phyloP scores from a whole-genome alignment of 2,113 vertebrate species.

The Hydrochoerus hydrochaeris region DNA sequence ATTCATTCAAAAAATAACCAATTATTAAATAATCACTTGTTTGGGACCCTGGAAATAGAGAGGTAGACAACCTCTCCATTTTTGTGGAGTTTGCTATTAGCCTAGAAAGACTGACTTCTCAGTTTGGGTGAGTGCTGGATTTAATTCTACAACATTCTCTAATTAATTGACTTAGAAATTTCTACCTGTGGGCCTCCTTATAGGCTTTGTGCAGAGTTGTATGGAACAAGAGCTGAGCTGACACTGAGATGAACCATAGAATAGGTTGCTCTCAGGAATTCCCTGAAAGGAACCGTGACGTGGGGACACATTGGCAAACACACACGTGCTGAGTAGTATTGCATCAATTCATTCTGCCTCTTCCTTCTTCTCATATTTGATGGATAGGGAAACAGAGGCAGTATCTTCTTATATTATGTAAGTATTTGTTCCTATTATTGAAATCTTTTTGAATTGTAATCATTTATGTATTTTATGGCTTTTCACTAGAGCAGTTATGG shows the following conservation, averaged over 20 bases:
- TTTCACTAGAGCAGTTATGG: background rate
- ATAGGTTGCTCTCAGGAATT: background rate
- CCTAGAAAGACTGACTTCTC: background rate
- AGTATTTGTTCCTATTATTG: background rate
- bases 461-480: background rate
- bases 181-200: background rate
- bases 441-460: background rate
- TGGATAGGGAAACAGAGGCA: background rate
- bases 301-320: background rate
- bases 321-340: background rate
- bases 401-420: background rate
- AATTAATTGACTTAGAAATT: background rate
- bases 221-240: background rate
- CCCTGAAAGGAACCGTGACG: background rate
- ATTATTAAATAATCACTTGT: background rate
- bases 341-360: background rate
- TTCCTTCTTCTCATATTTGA: background rate
- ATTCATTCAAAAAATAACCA: constrained; percentile 2
- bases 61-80: background rate
- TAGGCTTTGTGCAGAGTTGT: background rate
- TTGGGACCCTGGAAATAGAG: background rate
- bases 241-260: background rate
- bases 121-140: background rate
- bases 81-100: background rate
- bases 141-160: background rate